Evolutionary conservation across 2,797 vertebrate genomes (phyloP).

Genomic region (Micromesistius poutassou): DNA sequence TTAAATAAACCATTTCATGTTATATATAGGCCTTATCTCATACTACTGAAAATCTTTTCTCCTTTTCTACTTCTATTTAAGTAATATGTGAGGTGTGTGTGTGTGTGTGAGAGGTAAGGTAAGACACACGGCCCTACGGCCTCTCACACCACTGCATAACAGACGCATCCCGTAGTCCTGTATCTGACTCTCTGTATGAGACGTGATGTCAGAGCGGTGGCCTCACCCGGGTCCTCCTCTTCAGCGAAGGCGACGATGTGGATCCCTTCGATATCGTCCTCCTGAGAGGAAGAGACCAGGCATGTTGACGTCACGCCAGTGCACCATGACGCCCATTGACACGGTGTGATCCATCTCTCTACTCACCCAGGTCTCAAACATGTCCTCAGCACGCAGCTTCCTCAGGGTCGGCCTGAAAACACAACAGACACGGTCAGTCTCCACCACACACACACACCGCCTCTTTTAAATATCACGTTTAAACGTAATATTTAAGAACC

Average conservation of each 20-base stretch:
- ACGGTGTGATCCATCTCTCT: not conserved
- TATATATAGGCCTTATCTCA: not conserved
- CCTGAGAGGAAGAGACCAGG: conserved; percentile 66
- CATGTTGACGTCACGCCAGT: not conserved
- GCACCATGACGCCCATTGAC: not conserved
- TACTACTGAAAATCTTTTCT: not conserved
- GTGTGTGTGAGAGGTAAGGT: too few species aligned
- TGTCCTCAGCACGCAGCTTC: conserved; percentile 91
- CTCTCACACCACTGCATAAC: too few species aligned
- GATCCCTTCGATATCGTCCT: conserved; percentile 93
- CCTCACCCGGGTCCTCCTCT: conserved; percentile 91
- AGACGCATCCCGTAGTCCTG: too few species aligned
- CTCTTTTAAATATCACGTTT: not conserved
- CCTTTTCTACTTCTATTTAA: too few species aligned
- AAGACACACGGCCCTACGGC: too few species aligned
- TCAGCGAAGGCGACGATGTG: conserved; percentile 98
- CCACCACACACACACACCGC: conserved; percentile 9
- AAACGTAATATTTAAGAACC: not conserved
- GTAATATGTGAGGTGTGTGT: too few species aligned
- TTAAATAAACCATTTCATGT: not conserved
- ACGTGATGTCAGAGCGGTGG: not conserved
- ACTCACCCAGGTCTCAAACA: conserved; percentile 99
- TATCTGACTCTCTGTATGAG: not conserved
- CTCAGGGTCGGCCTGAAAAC: conserved; percentile 85
- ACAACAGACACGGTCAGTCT: conserved; percentile 14